Percentiles rank a stretch among this genome's conserved stretches.
Evolutionary conservation across 1,140 invertebrate species (phyloP).

Genomic region (Homalodisca vitripennis): DNA sequence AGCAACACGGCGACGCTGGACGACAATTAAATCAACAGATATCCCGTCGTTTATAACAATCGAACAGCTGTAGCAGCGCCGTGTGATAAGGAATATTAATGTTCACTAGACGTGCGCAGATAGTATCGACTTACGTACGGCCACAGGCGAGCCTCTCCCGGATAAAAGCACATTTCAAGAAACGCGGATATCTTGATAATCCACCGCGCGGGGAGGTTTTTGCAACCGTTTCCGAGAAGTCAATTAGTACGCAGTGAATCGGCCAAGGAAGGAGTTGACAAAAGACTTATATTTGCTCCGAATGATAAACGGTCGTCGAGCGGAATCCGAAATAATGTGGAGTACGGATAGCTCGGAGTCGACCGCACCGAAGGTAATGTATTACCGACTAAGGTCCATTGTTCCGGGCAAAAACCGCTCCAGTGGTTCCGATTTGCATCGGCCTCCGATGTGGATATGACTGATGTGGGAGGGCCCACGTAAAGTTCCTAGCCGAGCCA

Average conservation of each 20-base stretch:
- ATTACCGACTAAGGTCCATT: too few relatives aligned
- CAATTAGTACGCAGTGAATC: constrained; percentile 1
- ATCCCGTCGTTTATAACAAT: neutral
- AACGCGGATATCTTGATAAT: too few relatives aligned
- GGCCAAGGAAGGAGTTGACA: too few relatives aligned
- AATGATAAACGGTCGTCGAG: constrained; percentile 6
- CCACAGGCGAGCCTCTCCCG: neutral
- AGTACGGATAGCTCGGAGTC: too few relatives aligned
- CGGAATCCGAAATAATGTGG: neutral
- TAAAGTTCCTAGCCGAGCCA: too few relatives aligned
- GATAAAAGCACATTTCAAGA: neutral
- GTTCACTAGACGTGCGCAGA: neutral
- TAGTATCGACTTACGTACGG: neutral
- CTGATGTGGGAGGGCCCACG: too few relatives aligned
- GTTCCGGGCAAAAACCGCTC: neutral
- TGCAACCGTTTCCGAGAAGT: neutral
- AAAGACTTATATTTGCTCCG: constrained; percentile 6
- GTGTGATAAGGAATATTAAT: constrained; percentile 14
- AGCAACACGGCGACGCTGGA: too few relatives aligned
- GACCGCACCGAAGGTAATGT: too few relatives aligned
- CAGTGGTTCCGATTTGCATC: neutral
- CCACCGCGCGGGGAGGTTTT: neutral
- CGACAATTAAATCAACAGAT: constrained; percentile 11
- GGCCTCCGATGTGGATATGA: constrained; percentile 8
- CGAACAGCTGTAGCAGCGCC: neutral